A percentile compares a stretch with the other conserved stretches of the same genome.
phyloP scores from a whole-genome alignment of 2,888 invertebrate species.

The Helleia helle region DNA sequence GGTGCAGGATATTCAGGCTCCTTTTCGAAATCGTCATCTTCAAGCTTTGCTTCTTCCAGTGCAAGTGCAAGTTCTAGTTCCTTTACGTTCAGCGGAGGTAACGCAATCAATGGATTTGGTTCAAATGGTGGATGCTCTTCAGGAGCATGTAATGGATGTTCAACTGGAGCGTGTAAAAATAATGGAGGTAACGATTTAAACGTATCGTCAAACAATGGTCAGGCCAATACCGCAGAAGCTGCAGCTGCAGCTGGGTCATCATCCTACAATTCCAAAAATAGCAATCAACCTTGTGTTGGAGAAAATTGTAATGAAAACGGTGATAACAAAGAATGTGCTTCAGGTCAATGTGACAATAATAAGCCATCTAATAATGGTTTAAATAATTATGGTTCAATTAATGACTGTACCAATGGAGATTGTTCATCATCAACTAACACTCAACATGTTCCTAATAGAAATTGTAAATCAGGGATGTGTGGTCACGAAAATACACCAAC shows the following conservation, averaged over 20 bases:
- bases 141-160: conserved; percentile 15
- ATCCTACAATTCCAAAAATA: background rate
- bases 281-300: background rate
- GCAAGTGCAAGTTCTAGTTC: conserved; percentile 58
- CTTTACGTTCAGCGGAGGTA: conserved; percentile 39
- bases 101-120: conserved; percentile 18
- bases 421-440: conserved; percentile 20
- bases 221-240: background rate
- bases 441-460: background rate
- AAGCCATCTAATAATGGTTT: conserved; percentile 4
- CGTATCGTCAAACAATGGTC: background rate
- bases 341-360: background rate
- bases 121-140: conserved; percentile 25
- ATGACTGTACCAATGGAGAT: background rate
- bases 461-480: conserved; percentile 7
- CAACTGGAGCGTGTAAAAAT: background rate
- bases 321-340: background rate
- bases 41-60: conserved; percentile 56
- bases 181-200: conserved; percentile 2
- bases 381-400: too few relatives aligned
- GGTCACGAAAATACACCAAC: conserved; percentile 6
- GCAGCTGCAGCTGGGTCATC: background rate
- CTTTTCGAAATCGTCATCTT: conserved; percentile 54
- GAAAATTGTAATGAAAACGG: background rate
- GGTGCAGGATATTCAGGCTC: conserved; percentile 55